A percentile compares a stretch with the other conserved stretches of the same genome.
These are phyloP conservation scores for Scaptomyza caliginosa DNA, from an alignment of 2,888 invertebrate species.

Conservation along the genomic window DNA sequence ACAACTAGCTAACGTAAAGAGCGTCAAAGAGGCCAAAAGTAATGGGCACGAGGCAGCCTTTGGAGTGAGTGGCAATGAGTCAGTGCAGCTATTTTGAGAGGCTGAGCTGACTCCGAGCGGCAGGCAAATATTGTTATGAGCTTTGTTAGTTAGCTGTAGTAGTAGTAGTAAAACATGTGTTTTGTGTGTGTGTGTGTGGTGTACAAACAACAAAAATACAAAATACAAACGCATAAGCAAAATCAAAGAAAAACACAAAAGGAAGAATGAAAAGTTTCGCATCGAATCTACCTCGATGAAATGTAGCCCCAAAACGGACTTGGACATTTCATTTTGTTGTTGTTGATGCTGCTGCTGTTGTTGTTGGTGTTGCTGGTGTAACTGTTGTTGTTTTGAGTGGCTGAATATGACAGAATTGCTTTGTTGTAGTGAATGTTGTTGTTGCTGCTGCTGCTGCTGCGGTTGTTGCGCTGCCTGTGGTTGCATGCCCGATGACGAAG, in stretches of 20 bases:
- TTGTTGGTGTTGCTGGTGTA: conserved; percentile 43
- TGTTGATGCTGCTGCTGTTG: conserved; percentile 65
- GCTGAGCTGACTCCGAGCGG: conserved; percentile 19
- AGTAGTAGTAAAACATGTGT: conserved; percentile 37
- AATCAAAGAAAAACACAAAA: conserved; percentile 22
- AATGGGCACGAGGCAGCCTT: conserved; percentile 22
- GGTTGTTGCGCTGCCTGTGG: conserved; percentile 55
- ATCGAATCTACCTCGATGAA: conserved; percentile 83
- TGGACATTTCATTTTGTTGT: conserved; percentile 83
- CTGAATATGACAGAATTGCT: conserved; percentile 80
- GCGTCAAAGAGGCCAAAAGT: conserved; percentile 9
- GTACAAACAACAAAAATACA: conserved; percentile 18
- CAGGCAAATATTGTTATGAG: conserved; percentile 3
- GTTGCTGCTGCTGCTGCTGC: conserved; percentile 48
- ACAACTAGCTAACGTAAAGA: not conserved
- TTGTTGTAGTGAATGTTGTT: conserved; percentile 71
- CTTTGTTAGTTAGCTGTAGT: conserved; percentile 28
- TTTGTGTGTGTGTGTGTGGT: conserved; percentile 13
- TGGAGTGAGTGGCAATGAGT: conserved; percentile 49
- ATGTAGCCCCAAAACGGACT: conserved; percentile 81
- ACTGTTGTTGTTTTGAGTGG: conserved; percentile 71
- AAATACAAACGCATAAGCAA: conserved; percentile 15
- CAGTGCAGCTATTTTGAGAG: conserved; percentile 59
- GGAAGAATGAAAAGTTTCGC: conserved; percentile 15
- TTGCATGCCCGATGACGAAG: conserved; percentile 51